Evolutionary conservation across 1,140 invertebrate genomes (phyloP), one percentile per base, ranked within the genome.

Genomic region (Lucilia sericata): DNA sequence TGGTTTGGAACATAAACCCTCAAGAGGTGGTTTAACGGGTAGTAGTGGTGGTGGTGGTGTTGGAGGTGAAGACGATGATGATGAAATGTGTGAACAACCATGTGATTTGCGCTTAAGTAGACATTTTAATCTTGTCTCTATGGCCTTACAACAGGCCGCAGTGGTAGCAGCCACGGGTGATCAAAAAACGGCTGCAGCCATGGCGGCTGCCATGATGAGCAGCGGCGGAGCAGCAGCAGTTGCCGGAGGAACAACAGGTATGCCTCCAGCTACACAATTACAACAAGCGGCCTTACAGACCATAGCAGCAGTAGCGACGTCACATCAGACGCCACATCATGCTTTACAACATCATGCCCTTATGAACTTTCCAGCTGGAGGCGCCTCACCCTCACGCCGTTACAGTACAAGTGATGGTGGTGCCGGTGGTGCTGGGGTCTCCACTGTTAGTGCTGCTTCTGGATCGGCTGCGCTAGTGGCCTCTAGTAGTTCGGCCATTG

Each of bases 51-150:
- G 85, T 19, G 85, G 84, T n/a, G 34, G 82, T 9, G 81, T 82
- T 17, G 51, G 83, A 76, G 85, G 87, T 19, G 83, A 83, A 5
- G 85, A 87, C 17, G 75, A 86, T 10, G 82, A 84, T 21, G 83
- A 85, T 5, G 82, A 86, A 19, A 84, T 65, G 49, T 74, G 85
- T 70, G 86, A 87, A 7, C 86, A 89, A 74, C 90, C 90, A 17
- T 91, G 87, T 80, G 90, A 91, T 86, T 85, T 91, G 76, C 86
- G 90, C 51, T 84, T 87, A 51, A 19, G 21, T 49, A 84, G 80
- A 13, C 30, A 76, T 49, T 85, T 84, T 49, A 85, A 86, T 82
- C 36, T 85, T 9, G 84, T 84, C 0, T 84, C 84, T 5, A 85
- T 84, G 55, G 84, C 82, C n/a, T 36, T 84, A 81, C 82, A 75